phyloP scores from a whole-genome alignment of 2,113 vertebrate species.

The Lycaon pictus region DNA sequence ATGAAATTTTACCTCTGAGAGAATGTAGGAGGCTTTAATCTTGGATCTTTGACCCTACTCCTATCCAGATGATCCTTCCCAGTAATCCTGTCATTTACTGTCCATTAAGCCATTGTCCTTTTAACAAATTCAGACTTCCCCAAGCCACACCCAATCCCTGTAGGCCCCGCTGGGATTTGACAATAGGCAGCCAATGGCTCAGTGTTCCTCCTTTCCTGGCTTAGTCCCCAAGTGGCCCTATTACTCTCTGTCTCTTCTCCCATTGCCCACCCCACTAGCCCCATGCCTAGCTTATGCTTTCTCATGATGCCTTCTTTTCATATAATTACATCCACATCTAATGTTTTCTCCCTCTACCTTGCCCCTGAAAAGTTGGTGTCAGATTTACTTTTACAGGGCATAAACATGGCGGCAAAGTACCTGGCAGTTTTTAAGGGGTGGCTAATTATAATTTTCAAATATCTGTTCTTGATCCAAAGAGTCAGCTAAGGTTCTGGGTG shows the following conservation, averaged over 20 bases:
- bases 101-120: background rate
- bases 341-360: background rate
- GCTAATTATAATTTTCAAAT: background rate
- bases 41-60: background rate
- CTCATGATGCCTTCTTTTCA: background rate
- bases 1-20: background rate
- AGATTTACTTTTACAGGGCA: background rate
- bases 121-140: background rate
- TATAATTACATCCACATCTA: background rate
- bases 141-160: background rate
- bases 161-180: background rate
- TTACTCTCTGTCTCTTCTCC: rapidly evolving
- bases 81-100: background rate
- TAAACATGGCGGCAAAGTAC: background rate
- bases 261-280: background rate
- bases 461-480: background rate
- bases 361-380: background rate
- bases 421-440: background rate
- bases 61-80: background rate
- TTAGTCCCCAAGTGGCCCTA: background rate
- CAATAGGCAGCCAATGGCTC: too few species aligned
- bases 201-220: background rate
- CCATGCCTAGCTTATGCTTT: background rate
- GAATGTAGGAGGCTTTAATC: background rate
- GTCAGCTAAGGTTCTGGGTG: background rate